Evolutionary conservation across 2,113 vertebrate species (phyloP), one percentile per base, ranked within the genome.

Genomic region (Cyprinodon tularosa): DNA sequence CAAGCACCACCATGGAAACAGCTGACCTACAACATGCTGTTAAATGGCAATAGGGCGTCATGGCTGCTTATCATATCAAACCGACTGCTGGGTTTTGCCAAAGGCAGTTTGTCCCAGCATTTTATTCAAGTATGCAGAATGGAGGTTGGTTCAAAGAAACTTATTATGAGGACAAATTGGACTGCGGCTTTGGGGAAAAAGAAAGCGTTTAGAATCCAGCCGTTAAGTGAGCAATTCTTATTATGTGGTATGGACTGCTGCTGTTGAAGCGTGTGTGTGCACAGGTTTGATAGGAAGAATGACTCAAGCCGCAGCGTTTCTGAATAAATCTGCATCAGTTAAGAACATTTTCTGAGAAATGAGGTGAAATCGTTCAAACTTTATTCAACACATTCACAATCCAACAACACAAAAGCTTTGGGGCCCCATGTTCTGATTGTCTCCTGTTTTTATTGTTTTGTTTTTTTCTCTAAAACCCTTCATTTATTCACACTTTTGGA

Each of bases 361-460:
- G 60, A 74, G 37, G 77, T 75, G n/a, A 82, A 89, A 69, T 74
- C 85, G 81, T 81, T 90, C 71, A 82, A 62, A 74, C 76, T 91
- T 93, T 93, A 93, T 90, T 93, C 11, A 8, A 83, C 74, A 57
- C 22, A 0, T 76, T 81, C 40, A 62, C 72, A 62, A 39, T 67
- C 77, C 71, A 8, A 77, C 78, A 22, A 72, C 73, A 77, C 83
- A 90, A 85, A 29, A 90, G 88, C 86, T 90, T 88, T 82, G 85
- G 77, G 86, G 83, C 73, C 68, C 76, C 69, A 85, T 86, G 81
- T 81, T 88, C 83, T 88, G 92, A 93, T 94, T 94, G 93, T 94
- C 93, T 1, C 71, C 74, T 59, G 50, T 0, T 57, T 57, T 9
- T 57, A 29, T 29, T 29, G 29, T 57, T 15, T 50, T 5, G 29